Conservation (phyloP, 2,113 vertebrate species). For the Dunckerocampus dactyliophorus region DNA sequence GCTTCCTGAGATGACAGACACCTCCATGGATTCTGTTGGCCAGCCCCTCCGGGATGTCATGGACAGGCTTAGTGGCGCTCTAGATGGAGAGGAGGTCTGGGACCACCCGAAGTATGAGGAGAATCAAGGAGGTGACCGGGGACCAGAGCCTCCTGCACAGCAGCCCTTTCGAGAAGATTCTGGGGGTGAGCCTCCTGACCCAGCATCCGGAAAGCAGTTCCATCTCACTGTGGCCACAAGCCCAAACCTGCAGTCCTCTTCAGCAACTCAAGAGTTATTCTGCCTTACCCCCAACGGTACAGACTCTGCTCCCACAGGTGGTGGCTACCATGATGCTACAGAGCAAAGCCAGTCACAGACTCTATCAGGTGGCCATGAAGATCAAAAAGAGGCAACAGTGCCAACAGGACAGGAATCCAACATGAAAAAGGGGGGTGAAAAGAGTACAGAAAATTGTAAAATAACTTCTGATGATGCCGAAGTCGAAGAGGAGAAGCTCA, state of each 20-base stretch:
- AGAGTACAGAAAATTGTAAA: slow-evolving; percentile 38
- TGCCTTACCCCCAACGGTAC: slow-evolving; percentile 90
- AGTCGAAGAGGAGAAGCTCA: slow-evolving; percentile 69
- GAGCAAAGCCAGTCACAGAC: slow-evolving; percentile 84
- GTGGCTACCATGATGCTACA: slow-evolving; percentile 93
- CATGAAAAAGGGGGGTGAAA: slow-evolving; percentile 31
- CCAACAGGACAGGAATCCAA: slow-evolving; percentile 44
- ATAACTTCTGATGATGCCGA: slow-evolving; percentile 18
- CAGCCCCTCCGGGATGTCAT: slow-evolving; percentile 86
- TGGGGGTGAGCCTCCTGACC: slow-evolving; percentile 79
- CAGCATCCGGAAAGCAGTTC: slow-evolving; percentile 46
- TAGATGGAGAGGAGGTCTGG: slow-evolving; percentile 75
- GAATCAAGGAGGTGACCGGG: slow-evolving; percentile 6
- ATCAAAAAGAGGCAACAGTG: slow-evolving; percentile 70
- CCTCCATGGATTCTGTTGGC: slow-evolving; percentile 86
- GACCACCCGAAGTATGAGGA: slow-evolving; percentile 14
- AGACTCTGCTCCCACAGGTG: slow-evolving; percentile 83
- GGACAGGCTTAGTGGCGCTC: slow-evolving; percentile 78
- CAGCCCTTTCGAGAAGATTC: slow-evolving; percentile 88
- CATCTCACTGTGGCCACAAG: slow-evolving; percentile 51
- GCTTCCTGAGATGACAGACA: slow-evolving; percentile 89
- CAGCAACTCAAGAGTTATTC: slow-evolving; percentile 84
- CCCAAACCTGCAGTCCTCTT: slow-evolving; percentile 61
- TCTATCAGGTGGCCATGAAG: slow-evolving; percentile 84
- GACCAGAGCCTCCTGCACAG: slow-evolving; percentile 48